phyloP scores from a whole-genome alignment of 2,797 vertebrate species.

The Jordanella pulchra region DNA sequence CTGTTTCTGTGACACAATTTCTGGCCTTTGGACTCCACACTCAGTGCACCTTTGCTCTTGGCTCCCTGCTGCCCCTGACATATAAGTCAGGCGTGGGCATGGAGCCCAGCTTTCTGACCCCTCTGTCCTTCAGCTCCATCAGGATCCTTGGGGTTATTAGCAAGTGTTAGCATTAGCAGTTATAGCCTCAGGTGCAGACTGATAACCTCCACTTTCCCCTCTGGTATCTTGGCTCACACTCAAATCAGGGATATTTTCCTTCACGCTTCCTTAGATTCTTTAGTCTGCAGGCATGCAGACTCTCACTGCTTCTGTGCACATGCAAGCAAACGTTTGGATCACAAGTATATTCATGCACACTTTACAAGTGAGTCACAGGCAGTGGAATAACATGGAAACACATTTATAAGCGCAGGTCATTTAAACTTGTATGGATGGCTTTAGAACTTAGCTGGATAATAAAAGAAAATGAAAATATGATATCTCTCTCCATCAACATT shows the following conservation, averaged over 20 bases:
- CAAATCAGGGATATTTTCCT: conserved; percentile 39
- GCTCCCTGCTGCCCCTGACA: conserved; percentile 37
- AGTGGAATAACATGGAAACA: conserved; percentile 40
- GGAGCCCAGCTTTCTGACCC: conserved; percentile 57
- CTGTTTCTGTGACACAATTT: conserved; percentile 48
- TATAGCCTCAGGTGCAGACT: conserved; percentile 48
- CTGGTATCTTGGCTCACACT: conserved; percentile 30
- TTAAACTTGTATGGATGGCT: conserved; percentile 46
- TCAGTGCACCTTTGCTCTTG: conserved; percentile 45
- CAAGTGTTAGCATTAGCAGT: conserved; percentile 58
- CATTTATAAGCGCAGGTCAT: conserved; percentile 53
- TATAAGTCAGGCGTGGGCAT: conserved; percentile 58
- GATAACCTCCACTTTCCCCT: conserved; percentile 10
- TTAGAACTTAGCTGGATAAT: conserved; percentile 35
- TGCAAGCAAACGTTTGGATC: conserved; percentile 1
- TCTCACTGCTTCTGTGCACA: conserved; percentile 15
- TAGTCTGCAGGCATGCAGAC: conserved; percentile 14
- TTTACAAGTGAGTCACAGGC: conserved; percentile 38
- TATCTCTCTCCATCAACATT: conserved; percentile 40
- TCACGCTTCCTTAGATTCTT: conserved; percentile 42
- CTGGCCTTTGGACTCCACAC: conserved; percentile 39
- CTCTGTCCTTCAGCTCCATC: conserved; percentile 59
- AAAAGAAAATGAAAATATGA: conserved; percentile 39
- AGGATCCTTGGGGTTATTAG: conserved; percentile 54
- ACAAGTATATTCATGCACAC: conserved; percentile 14